These are phyloP conservation scores for Monodelphis domestica DNA, from an alignment of 2,797 vertebrate genomes.

Conservation along the genomic window DNA sequence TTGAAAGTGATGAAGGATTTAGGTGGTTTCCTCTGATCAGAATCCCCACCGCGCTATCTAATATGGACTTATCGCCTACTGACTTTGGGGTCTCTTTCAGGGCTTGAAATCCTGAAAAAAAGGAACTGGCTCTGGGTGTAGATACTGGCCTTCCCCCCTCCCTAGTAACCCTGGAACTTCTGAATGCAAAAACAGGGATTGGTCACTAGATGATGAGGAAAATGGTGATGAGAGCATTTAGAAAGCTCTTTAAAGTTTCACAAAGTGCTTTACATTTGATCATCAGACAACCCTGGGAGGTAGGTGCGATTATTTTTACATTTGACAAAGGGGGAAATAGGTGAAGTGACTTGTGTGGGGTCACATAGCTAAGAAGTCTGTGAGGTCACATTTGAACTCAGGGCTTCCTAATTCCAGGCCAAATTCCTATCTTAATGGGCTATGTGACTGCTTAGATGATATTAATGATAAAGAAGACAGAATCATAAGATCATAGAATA, in stretches of 20 bases:
- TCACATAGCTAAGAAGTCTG: not conserved
- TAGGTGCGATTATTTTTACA: not conserved
- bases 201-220: not conserved
- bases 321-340: not conserved
- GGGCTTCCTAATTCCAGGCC: not conserved
- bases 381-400: not conserved
- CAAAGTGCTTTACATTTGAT: not conserved
- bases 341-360: not conserved
- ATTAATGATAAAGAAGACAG: not conserved
- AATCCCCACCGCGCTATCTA: conserved; percentile 45
- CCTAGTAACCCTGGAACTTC: not conserved
- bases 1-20: conserved; percentile 70
- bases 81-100: conserved; percentile 56
- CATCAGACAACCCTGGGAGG: not conserved
- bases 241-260: not conserved
- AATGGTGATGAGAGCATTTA: not conserved
- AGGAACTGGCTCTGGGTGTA: not conserved
- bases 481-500: not conserved
- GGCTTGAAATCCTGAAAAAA: not conserved
- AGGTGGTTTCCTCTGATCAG: conserved; percentile 48
- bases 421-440: not conserved
- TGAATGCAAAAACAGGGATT: not conserved
- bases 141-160: not conserved
- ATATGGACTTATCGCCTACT: conserved; percentile 52
- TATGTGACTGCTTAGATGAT: not conserved